Evolutionary conservation across 1,140 invertebrate genomes (phyloP).

Genomic region (Stegodyphus mimosarum): DNA sequence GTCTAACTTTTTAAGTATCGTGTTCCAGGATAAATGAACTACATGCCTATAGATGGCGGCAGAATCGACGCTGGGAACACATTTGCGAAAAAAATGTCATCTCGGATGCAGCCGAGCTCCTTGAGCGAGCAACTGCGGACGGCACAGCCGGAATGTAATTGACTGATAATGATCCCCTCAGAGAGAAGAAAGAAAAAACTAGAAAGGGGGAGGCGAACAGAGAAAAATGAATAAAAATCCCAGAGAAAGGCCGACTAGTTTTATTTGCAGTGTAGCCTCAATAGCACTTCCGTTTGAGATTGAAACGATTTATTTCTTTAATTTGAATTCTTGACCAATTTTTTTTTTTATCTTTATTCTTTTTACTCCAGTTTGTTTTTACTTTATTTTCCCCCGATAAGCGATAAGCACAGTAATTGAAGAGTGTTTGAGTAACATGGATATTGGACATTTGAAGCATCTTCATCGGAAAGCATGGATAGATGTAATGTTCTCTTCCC

Average conservation of each 20-base stretch:
- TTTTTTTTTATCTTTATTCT: constrained; percentile 21
- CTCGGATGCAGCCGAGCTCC: constrained; percentile 11
- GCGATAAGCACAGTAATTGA: constrained; percentile 52
- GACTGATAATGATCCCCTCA: constrained; percentile 60
- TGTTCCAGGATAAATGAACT: constrained; percentile 20
- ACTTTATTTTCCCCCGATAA: background rate
- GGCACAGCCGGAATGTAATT: constrained; percentile 52
- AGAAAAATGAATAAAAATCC: constrained; percentile 45
- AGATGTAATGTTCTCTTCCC: background rate
- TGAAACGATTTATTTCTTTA: constrained; percentile 60
- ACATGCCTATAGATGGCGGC: constrained; percentile 40
- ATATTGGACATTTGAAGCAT: constrained; percentile 41
- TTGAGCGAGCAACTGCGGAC: background rate
- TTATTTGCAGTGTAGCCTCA: constrained; percentile 48
- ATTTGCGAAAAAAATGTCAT: constrained; percentile 49
- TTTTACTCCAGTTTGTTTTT: background rate
- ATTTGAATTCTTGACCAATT: constrained; percentile 51
- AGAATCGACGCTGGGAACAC: constrained; percentile 32
- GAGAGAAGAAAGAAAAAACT: constrained; percentile 13
- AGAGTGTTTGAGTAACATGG: constrained; percentile 50
- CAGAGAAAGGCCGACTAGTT: constrained; percentile 35
- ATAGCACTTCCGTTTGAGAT: constrained; percentile 54
- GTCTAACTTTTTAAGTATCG: background rate
- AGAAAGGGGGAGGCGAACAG: background rate
- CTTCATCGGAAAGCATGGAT: constrained; percentile 11